Conservation (phyloP, 2,888 invertebrate genomes). For the Lobophora halterata region DNA sequence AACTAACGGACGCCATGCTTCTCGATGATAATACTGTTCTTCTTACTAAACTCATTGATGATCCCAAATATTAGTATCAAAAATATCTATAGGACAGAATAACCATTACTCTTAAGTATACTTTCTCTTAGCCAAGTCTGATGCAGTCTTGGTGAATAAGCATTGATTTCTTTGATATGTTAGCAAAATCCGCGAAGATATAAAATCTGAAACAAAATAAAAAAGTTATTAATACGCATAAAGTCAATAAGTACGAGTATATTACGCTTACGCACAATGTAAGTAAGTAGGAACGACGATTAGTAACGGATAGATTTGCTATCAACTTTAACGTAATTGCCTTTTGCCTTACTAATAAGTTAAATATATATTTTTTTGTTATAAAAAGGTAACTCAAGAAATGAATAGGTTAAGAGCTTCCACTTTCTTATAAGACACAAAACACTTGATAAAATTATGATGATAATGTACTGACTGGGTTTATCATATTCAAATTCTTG, state of each 20-base stretch:
- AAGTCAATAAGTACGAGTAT: no score
- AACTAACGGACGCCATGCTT: constrained; percentile 59
- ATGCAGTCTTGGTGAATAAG: constrained; percentile 45
- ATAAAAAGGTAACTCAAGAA: no score
- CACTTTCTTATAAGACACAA: no score
- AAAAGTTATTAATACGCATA: constrained; percentile 20
- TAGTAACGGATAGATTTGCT: constrained; percentile 14
- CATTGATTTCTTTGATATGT: constrained; percentile 48
- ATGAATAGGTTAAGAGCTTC: no score
- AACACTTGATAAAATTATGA: no score
- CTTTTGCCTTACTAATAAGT: no score
- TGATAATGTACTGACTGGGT: no score
- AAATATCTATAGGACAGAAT: constrained; percentile 53
- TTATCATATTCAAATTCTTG: no score
- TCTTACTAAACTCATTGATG: constrained; percentile 57
- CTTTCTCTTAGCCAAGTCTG: constrained; percentile 46
- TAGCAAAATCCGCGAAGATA: constrained; percentile 42
- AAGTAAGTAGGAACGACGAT: no score
- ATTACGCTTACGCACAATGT: no score
- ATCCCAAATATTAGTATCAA: constrained; percentile 51
- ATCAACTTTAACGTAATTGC: no score
- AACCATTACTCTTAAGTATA: constrained; percentile 48
- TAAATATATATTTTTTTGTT: no score
- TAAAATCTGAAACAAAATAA: constrained; percentile 64
- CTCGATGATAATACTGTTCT: constrained; percentile 43